Evolutionary conservation across 2,113 vertebrate species (phyloP).

Genomic region (mouse (Mus musculus)): GRCm39 chr16:67415501-67416000

Average conservation of each 20-base stretch:
- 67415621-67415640: constrained; percentile 36
- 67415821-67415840: constrained; percentile 57
- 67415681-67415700: not conserved
- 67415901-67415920: not conserved
- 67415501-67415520: not conserved
- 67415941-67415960: constrained; percentile 60
- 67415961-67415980: constrained; percentile 20
- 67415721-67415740: constrained; percentile 66
- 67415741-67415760: constrained; percentile 63
- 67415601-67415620: constrained; percentile 24
- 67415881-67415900: constrained; percentile 55
- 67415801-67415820: constrained; percentile 38
- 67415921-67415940: constrained; percentile 49
- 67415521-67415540: constrained; percentile 43
- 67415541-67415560: constrained; percentile 70
- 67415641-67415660: constrained; percentile 49
- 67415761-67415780: constrained; percentile 68
- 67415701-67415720: constrained; percentile 23
- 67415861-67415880: constrained; percentile 46
- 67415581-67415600: constrained; percentile 73
- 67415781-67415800: constrained; percentile 33
- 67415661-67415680: constrained; percentile 53
- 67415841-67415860: constrained; percentile 59
- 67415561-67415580: constrained; percentile 55
- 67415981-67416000: constrained; percentile 59